Percentiles rank a stretch among this genome's conserved stretches.
Evolutionary conservation across 2,797 vertebrate genomes (phyloP).

Genomic region (Malacoraja senta): DNA sequence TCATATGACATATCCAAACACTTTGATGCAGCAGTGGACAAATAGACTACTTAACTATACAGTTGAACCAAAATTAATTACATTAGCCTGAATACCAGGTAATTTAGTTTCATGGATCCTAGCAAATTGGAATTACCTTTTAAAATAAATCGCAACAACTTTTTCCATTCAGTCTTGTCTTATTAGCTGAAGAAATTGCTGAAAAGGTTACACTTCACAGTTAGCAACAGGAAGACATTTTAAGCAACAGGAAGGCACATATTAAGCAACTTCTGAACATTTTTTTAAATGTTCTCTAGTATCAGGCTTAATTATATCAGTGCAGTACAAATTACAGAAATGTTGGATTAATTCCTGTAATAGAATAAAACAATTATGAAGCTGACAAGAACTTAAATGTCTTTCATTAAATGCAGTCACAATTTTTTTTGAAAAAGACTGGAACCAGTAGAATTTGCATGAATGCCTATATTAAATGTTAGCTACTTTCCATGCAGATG

Average conservation of each 20-base stretch:
- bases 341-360: background rate
- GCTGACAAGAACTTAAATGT: background rate
- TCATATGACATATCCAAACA: background rate
- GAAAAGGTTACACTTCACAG: background rate
- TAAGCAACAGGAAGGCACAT: background rate
- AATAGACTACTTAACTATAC: background rate
- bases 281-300: background rate
- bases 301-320: background rate
- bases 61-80: background rate
- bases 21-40: background rate
- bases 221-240: background rate
- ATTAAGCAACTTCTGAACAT: background rate
- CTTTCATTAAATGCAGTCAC: too few relatives aligned
- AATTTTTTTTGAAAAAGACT: too few relatives aligned
- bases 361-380: too few relatives aligned
- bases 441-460: too few relatives aligned
- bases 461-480: too few relatives aligned
- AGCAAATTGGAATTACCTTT: background rate
- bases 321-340: background rate
- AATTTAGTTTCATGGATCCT: background rate
- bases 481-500: too few relatives aligned
- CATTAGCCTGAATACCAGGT: background rate
- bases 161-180: background rate
- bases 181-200: conserved; percentile 5
- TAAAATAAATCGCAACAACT: background rate